Conservation (phyloP, 2,797 vertebrate genomes). For the Sebastes cheni region DNA sequence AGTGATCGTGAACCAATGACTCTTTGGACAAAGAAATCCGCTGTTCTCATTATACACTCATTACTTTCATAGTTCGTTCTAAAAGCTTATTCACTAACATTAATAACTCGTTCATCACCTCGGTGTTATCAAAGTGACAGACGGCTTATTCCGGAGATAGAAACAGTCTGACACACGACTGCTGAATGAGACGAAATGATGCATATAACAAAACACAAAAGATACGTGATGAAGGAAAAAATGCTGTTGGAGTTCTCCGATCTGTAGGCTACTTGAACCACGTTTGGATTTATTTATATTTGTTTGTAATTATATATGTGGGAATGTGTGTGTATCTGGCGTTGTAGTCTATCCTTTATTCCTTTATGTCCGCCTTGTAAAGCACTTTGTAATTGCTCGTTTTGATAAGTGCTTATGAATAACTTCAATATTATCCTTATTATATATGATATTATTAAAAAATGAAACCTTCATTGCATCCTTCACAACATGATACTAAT, state of each 20-base stretch:
- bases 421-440: background rate
- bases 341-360: no score
- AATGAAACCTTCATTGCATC: no score
- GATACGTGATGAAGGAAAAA: background rate
- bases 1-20: background rate
- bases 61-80: background rate
- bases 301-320: no score
- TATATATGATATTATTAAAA: background rate
- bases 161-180: background rate
- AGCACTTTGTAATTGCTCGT: no score
- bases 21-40: background rate
- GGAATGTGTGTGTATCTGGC: no score
- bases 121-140: background rate
- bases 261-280: no score
- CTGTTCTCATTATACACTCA: constrained; percentile 4
- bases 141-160: background rate
- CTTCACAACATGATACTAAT: no score
- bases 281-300: no score
- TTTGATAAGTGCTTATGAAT: no score
- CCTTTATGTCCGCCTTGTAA: no score
- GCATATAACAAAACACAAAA: background rate
- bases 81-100: background rate
- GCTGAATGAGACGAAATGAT: background rate
- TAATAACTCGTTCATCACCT: background rate
- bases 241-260: background rate